These are phyloP conservation scores for Ataeniobius toweri DNA, from an alignment of 2,797 vertebrate genomes.

Conservation along the genomic window DNA sequence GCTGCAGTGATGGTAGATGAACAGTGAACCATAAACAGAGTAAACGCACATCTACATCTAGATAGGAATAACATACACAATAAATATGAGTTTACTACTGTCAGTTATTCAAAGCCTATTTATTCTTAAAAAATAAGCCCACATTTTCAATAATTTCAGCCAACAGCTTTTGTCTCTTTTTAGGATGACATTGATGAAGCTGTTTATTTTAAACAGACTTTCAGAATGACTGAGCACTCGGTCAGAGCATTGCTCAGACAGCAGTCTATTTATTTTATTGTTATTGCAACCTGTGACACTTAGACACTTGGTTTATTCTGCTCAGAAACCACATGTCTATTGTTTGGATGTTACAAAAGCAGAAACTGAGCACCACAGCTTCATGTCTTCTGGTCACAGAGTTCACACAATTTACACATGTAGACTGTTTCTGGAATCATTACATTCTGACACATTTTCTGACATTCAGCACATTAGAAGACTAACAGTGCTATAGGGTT, in stretches of 20 bases:
- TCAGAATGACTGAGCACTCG: slow-evolving; percentile 3
- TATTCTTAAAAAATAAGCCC: not conserved
- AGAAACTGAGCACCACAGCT: not conserved
- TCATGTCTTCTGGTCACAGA: not conserved
- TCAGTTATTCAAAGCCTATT: not conserved
- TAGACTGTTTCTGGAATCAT: not conserved
- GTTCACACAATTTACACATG: not conserved
- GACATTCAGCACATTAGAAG: slow-evolving; percentile 3
- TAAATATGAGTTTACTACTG: not conserved
- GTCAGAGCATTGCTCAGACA: not conserved
- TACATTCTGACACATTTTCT: slow-evolving; percentile 6
- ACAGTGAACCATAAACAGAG: slow-evolving; percentile 29
- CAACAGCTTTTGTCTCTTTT: not conserved
- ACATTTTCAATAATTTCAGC: not conserved
- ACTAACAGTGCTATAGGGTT: not conserved
- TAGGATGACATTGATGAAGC: not conserved
- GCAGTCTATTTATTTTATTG: slow-evolving; percentile 5
- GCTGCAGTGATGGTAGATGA: slow-evolving; percentile 2
- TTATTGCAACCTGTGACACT: not conserved
- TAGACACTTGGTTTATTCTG: not conserved
- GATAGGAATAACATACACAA: not conserved
- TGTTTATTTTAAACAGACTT: not conserved
- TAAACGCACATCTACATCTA: slow-evolving; percentile 6
- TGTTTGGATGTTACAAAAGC: not conserved
- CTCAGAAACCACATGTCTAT: not conserved